Evolutionary conservation across 2,797 vertebrate species (phyloP), one percentile per base, ranked within the genome.

Genomic region (Hyperoplus immaculatus): DNA sequence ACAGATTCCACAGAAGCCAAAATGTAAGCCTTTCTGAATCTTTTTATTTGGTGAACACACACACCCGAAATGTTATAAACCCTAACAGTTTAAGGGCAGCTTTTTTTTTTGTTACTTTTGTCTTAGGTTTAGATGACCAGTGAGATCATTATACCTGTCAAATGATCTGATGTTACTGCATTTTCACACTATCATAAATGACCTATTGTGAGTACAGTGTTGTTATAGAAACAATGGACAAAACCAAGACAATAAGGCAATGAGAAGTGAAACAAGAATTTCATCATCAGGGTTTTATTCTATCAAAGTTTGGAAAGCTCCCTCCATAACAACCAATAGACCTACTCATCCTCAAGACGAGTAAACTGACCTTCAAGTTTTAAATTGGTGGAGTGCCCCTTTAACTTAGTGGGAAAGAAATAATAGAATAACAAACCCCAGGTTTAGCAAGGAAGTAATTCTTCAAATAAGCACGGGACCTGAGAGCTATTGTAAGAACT

Each of bases 391-490:
- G 3, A 63, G 8, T 57, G 46, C 7, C 5, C 38, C 49, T 66
- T 75, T 45, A 56, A 56, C 13, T 36, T 21, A 55, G 13, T n/a
- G 14, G 29, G 60, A 42, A 54, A 73, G 49, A 38, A 45, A 39
- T 11, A 38, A 0, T 29, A 54, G n/a, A 3, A 29, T 53, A 70
- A 62, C 4, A 29, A 42, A 9, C 38, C 39, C n/a, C 43, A 50
- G 6, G 59, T 68, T 46, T 55, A 58, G 55, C 9, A 50, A 74
- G 51, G 68, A 84, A 76, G 73, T 72, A 13, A 64, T 64, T 71
- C 29, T 59, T 66, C 39, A 70, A 76, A 72, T 58, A 82, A 84
- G 81, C 81, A 72, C n/a, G 18, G 7, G 58, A 63, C 61, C 61
- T 47, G 14, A 66, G 51, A 68, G 57, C 41, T 21, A 43, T 64